Base-by-base conservation (phyloP, 2,797 vertebrate genomes). In the Neomorphus geoffroyi region DNA sequence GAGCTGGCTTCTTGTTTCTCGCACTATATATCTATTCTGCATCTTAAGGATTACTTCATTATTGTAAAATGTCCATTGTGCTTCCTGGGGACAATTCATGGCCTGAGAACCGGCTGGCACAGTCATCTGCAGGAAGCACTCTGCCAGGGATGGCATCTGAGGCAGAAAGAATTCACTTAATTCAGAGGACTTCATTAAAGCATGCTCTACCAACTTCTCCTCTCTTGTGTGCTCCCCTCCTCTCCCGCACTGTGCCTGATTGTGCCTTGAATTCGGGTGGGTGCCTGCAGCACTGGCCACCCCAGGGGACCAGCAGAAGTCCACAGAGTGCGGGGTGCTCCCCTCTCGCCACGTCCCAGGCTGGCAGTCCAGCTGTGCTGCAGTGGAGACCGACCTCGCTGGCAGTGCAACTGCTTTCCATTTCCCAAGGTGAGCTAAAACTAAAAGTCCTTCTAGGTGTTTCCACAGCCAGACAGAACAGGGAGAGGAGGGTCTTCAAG, bases 261-360 rank as follows among this genome's bases (percentile, higher is more conserved):
- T 41, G 39, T 26, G 33, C 66, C 28, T n/a, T 27, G 21, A 58
- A 17, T 7, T 22, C 2, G 12, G 23, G 51, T 1, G 41, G 33
- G n/a, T 56, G 7, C 67, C 18, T 0, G 0, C 14, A 51, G 54
- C 72, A 13, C 5, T 7, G 35, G 22, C 16, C 0, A 0, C 14
- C 30, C 54, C 9, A 27, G 72, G n/a, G n/a, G 17, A 39, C 67
- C 14, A 24, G 24, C 13, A 3, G 15, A 14, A 30, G 18, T 7
- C 22, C 41, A 4, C 19, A 8, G n/a, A 27, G 32, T 1, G 11
- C 8, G 45, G 18, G 10, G 5, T 17, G 26, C 56, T 60, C 45
- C 57, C 65, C 39, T 9, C 24, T 13, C 39, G 11, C 80, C 11
- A 4, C 2, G 6, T 41, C 32, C 67, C 41, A 61, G 43, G 23